These are phyloP conservation scores for Slavum lentiscoides DNA, from an alignment of 2,888 invertebrate genomes.

Conservation along the genomic window DNA sequence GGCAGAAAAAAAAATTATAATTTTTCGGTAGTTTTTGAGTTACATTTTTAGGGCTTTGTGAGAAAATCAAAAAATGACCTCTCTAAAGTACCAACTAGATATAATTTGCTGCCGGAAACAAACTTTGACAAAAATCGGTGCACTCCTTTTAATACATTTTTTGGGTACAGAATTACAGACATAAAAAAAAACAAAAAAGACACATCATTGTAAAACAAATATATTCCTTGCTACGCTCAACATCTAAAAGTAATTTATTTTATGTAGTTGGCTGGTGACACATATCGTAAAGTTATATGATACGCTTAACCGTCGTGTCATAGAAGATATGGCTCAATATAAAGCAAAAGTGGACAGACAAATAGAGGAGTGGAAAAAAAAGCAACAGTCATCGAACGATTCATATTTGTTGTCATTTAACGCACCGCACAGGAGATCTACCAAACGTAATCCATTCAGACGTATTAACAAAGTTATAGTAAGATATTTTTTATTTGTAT, in stretches of 20 bases:
- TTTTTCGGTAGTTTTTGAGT: too few relatives aligned
- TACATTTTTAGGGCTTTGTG: too few relatives aligned
- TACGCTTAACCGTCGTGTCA: constrained; percentile 69
- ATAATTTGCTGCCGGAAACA: too few relatives aligned
- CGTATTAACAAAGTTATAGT: constrained; percentile 48
- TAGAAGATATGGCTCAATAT: constrained; percentile 62
- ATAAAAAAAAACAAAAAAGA: too few relatives aligned
- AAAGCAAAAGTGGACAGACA: constrained; percentile 42
- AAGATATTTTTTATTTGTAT: constrained; percentile 12
- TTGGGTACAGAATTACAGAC: too few relatives aligned
- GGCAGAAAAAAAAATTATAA: too few relatives aligned
- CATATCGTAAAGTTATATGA: constrained; percentile 71
- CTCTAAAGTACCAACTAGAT: too few relatives aligned
- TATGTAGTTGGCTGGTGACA: constrained; percentile 68
- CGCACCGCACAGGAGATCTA: constrained; percentile 40
- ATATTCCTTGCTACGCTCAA: too few relatives aligned
- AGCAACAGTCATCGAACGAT: constrained; percentile 36
- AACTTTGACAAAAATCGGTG: too few relatives aligned
- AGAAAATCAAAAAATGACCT: too few relatives aligned
- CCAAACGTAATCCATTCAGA: constrained; percentile 44
- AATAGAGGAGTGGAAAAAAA: constrained; percentile 54
- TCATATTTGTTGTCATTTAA: constrained; percentile 47
- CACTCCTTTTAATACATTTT: too few relatives aligned
- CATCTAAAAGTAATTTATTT: constrained; percentile 19
- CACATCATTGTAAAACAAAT: too few relatives aligned